These are phyloP conservation scores for Glossophaga mutica DNA, from an alignment of 2,797 vertebrate genomes.

Conservation along the genomic window DNA sequence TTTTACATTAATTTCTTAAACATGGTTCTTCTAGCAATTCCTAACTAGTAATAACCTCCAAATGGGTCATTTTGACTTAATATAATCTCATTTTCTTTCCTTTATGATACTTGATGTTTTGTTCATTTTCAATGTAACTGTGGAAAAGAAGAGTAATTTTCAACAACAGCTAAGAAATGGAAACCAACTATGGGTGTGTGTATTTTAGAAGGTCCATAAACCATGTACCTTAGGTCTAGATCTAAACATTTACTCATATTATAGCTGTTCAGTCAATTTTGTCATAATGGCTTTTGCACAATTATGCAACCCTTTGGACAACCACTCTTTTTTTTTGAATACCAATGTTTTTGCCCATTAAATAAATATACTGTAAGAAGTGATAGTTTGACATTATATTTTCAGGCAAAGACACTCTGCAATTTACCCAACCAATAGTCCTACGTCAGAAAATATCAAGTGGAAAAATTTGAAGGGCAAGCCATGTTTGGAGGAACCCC, in stretches of 20 bases:
- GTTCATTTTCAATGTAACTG: slow-evolving; percentile 1
- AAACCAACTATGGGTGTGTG: neutral
- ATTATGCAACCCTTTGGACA: neutral
- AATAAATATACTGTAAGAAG: neutral
- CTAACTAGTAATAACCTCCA: slow-evolving; percentile 60
- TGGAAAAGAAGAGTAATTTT: neutral
- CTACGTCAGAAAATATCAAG: neutral
- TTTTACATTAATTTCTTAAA: slow-evolving; percentile 72
- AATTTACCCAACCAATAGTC: neutral
- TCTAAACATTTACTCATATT: neutral
- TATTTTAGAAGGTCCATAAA: neutral
- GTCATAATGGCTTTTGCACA: neutral
- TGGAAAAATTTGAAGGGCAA: neutral
- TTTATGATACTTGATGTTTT: neutral
- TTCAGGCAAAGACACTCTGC: slow-evolving; percentile 2
- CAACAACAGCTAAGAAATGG: neutral
- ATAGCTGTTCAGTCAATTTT: neutral
- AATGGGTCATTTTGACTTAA: slow-evolving; percentile 73
- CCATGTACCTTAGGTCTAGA: neutral
- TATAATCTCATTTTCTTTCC: slow-evolving; percentile 59
- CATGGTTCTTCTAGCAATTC: slow-evolving; percentile 70
- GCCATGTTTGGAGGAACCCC: neutral
- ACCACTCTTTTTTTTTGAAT: neutral
- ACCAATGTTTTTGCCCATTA: neutral
- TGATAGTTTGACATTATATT: neutral